Evolutionary conservation across 2,797 vertebrate genomes (phyloP).

Genomic region (Karalla daura): DNA sequence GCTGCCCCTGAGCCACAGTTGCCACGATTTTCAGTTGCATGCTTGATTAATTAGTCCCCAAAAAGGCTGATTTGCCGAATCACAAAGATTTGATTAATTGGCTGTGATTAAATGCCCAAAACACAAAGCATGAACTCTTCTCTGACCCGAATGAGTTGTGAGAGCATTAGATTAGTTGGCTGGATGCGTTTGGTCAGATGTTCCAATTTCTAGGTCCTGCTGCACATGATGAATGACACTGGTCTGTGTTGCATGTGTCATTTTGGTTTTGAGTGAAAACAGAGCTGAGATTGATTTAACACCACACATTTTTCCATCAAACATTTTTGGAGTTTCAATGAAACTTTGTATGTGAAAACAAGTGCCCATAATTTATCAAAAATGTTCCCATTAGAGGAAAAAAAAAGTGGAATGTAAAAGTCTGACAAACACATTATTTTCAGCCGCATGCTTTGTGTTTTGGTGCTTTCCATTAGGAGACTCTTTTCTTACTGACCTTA

Average conservation of each 20-base stretch:
- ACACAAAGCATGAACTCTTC: conserved; percentile 66
- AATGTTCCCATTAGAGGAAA: background rate
- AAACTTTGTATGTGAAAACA: too few relatives aligned
- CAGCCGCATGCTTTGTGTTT: conserved; percentile 66
- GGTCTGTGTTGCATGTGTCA: background rate
- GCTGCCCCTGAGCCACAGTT: too few relatives aligned
- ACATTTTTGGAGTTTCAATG: too few relatives aligned
- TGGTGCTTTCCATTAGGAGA: background rate
- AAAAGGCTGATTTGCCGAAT: conserved; percentile 55
- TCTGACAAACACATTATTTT: background rate
- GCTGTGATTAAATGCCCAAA: conserved; percentile 58
- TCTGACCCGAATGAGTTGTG: conserved; percentile 5
- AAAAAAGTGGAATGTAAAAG: background rate
- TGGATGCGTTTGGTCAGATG: background rate
- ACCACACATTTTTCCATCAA: too few relatives aligned
- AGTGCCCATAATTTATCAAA: too few relatives aligned
- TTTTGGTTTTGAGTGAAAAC: background rate
- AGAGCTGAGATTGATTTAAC: background rate
- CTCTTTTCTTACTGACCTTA: conserved; percentile 79
- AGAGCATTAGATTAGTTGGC: conserved; percentile 8
- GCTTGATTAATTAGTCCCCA: conserved; percentile 51
- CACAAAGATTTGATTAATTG: conserved; percentile 50
- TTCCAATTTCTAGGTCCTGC: background rate
- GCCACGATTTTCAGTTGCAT: conserved; percentile 37
- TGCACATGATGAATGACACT: background rate